Conservation (phyloP, 2,888 invertebrate species). For the Lumbricus terrestris region DNA sequence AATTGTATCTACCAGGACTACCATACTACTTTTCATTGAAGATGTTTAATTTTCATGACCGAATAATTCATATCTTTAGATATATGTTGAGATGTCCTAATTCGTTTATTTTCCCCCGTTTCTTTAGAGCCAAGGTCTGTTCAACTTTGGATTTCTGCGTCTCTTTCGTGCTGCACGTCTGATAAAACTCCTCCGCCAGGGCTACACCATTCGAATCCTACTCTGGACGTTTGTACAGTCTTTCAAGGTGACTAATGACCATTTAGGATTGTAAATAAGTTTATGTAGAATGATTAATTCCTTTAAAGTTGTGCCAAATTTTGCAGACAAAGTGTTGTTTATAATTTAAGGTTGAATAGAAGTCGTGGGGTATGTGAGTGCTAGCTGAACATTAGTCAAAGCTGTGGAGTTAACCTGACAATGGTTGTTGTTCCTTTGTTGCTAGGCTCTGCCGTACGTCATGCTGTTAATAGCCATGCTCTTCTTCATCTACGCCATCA, state of each 20-base stretch:
- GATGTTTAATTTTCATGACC: not conserved
- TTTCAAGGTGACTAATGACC: slow-evolving; percentile 76
- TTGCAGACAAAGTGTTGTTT: not conserved
- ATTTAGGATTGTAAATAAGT: not conserved
- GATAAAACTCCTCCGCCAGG: slow-evolving; percentile 97
- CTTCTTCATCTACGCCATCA: slow-evolving; percentile 99
- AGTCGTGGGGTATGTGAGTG: not conserved
- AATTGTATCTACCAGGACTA: not conserved
- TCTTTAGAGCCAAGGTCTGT: slow-evolving; percentile 61
- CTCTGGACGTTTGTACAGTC: slow-evolving; percentile 99
- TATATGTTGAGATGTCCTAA: not conserved
- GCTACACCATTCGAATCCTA: slow-evolving; percentile 98
- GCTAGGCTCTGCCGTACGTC: slow-evolving; percentile 95
- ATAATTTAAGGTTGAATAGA: not conserved
- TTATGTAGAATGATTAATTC: not conserved
- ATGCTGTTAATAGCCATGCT: slow-evolving; percentile 99
- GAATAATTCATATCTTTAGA: not conserved
- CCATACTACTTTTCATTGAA: not conserved
- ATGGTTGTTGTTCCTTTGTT: slow-evolving; percentile 38
- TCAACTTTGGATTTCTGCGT: slow-evolving; percentile 97
- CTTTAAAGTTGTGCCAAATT: not conserved
- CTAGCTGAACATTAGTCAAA: not conserved
- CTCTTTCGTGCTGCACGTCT: slow-evolving; percentile 98
- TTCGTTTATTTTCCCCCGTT: not conserved
- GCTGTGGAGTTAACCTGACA: not conserved